phyloP scores from a whole-genome alignment of 2,113 vertebrate species.

The Rallus limicola region DNA sequence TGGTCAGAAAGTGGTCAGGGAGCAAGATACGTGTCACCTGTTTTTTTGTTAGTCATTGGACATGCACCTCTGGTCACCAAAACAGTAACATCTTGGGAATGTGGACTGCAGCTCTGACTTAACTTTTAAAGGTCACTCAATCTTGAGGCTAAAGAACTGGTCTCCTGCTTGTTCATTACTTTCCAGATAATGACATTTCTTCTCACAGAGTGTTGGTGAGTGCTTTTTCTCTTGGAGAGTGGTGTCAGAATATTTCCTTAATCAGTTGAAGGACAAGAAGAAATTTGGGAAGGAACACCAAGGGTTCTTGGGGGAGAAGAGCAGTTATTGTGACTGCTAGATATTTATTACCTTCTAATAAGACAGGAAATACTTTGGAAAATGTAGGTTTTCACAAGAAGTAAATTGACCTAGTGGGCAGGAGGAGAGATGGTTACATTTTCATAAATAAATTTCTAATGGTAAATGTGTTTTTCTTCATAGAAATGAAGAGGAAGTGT shows the following conservation, averaged over 20 bases:
- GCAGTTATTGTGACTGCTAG: neutral
- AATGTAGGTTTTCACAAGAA: neutral
- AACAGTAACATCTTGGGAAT: neutral
- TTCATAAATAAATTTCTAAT: neutral
- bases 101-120: neutral
- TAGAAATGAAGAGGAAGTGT: neutral
- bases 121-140: neutral
- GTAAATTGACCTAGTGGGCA: neutral
- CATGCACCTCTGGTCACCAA: neutral
- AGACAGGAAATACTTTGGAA: neutral
- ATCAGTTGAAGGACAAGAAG: neutral
- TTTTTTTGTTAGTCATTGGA: neutral
- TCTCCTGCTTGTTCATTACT: neutral
- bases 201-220: neutral
- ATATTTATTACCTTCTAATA: neutral
- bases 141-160: neutral
- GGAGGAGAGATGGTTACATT: neutral
- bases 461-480: neutral
- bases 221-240: neutral
- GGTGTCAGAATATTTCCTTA: neutral
- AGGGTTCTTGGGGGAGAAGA: neutral
- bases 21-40: neutral
- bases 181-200: neutral
- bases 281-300: neutral
- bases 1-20: neutral